Evolutionary conservation across 2,797 vertebrate genomes (phyloP), one percentile per base, ranked within the genome.

Genomic region (Phalloptychus januarius): DNA sequence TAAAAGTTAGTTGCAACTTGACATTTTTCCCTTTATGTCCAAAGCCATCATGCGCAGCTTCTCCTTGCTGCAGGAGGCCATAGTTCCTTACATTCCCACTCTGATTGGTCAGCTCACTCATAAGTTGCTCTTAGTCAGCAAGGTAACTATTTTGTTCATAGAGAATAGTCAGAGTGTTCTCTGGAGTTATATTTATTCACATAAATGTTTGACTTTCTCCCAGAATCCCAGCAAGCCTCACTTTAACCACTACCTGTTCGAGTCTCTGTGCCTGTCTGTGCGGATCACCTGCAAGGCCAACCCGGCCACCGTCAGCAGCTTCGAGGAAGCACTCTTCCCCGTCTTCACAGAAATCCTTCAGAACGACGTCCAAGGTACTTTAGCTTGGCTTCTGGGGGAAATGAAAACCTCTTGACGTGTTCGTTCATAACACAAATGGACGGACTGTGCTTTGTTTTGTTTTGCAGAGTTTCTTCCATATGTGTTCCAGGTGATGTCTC

Each of bases 161-260:
- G 25, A 2, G 16, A 77, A 71, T 70, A 38, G 11, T 18, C 7
- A 70, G 10, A 7, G 33, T 72, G 8, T 1, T 38, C 73, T n/a
- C 28, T 13, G 12, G 5, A 0, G 74, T 76, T 10, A 31, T 5
- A 36, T 15, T 20, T 0, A 0, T 40, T 2, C 70, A 0, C 33
- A 28, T 31, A 40, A 1, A 38, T 65, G 8, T 6, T 84, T 40
- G 79, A 2, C 25, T 28, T 18, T 2, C 79, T 92, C 94, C 78
- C 92, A 99, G 98, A 99, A 99, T 89, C 98, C 98, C 91, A 99
- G 98, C 96, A 99, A 99, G 88, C 98, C 98, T 82, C 98, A 99
- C 91, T 99, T 99, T 84, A 99, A 99, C 93, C 98, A 99, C 95
- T 99, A 99, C 91, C 95, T 99, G 95, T 99, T 99, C 80, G 98